These are phyloP conservation scores for Melozone crissalis DNA, from an alignment of 2,113 vertebrate species.

Conservation along the genomic window DNA sequence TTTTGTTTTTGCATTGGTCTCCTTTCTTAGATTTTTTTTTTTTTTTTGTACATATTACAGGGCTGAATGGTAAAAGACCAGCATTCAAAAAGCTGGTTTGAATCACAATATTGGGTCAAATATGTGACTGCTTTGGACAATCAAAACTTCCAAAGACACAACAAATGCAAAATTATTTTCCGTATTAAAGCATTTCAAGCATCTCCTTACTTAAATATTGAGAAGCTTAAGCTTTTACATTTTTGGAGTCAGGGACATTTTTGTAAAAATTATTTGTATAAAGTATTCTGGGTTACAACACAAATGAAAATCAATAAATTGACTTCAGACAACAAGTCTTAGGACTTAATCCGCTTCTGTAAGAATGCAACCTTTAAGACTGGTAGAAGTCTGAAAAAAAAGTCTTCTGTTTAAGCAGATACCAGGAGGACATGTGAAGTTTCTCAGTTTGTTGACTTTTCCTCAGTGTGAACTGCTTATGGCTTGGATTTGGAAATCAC, in stretches of 20 bases:
- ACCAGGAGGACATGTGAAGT: neutral
- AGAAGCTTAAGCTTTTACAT: neutral
- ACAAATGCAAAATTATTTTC: neutral
- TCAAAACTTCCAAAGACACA: neutral
- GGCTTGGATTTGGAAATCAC: conserved; percentile 25
- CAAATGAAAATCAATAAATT: neutral
- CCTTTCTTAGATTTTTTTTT: neutral
- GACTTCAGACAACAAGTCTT: neutral
- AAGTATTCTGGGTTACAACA: neutral
- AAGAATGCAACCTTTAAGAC: neutral
- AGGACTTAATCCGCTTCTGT: neutral
- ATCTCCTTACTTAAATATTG: neutral
- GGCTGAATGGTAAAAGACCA: neutral
- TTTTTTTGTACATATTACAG: neutral
- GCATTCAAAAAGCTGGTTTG: neutral
- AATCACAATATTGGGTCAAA: neutral
- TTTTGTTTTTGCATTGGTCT: neutral
- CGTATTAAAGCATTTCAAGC: neutral
- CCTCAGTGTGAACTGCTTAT: neutral
- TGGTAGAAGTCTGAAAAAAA: neutral
- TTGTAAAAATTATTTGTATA: neutral
- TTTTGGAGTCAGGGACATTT: neutral
- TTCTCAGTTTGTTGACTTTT: conserved; percentile 33
- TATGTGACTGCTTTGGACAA: neutral
- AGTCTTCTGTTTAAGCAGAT: neutral